These are phyloP conservation scores for Synanthedon myopaeformis DNA, from an alignment of 2,888 invertebrate species.

Conservation along the genomic window DNA sequence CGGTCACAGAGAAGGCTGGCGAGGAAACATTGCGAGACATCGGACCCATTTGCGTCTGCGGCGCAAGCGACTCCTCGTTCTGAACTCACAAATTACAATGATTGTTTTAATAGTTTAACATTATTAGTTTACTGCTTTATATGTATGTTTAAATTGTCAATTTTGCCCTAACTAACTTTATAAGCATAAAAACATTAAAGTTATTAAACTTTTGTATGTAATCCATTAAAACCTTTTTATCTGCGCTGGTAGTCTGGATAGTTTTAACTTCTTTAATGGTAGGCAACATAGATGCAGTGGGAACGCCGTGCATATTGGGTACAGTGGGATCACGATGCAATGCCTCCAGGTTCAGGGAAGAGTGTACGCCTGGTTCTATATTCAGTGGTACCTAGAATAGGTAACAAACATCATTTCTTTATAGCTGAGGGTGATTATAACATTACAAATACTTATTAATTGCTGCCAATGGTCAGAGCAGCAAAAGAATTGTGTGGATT, in stretches of 20 bases:
- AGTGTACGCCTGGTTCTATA: conserved; percentile 94
- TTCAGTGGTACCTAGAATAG: conserved; percentile 76
- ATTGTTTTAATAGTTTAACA: too few relatives aligned
- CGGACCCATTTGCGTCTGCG: conserved; percentile 26
- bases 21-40: conserved; percentile 89
- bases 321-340: conserved; percentile 68
- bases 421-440: too few relatives aligned
- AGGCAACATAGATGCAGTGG: conserved; percentile 87
- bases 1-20: conserved; percentile 83
- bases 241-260: conserved; percentile 70
- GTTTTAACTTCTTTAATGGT: conserved; percentile 90
- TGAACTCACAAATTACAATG: conserved; percentile 3
- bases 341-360: conserved; percentile 86
- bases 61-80: conserved; percentile 15
- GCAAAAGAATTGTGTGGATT: too few relatives aligned
- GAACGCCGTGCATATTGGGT: conserved; percentile 82
- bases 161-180: too few relatives aligned
- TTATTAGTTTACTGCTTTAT: too few relatives aligned
- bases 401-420: neutral
- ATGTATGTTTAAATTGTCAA: too few relatives aligned
- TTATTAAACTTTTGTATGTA: too few relatives aligned
- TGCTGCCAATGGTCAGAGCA: too few relatives aligned
- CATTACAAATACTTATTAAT: too few relatives aligned
- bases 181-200: too few relatives aligned
- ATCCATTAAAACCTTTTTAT: conserved; percentile 28